These are phyloP conservation scores for Botia kubotai DNA, from an alignment of 2,797 vertebrate genomes.

Conservation along the genomic window DNA sequence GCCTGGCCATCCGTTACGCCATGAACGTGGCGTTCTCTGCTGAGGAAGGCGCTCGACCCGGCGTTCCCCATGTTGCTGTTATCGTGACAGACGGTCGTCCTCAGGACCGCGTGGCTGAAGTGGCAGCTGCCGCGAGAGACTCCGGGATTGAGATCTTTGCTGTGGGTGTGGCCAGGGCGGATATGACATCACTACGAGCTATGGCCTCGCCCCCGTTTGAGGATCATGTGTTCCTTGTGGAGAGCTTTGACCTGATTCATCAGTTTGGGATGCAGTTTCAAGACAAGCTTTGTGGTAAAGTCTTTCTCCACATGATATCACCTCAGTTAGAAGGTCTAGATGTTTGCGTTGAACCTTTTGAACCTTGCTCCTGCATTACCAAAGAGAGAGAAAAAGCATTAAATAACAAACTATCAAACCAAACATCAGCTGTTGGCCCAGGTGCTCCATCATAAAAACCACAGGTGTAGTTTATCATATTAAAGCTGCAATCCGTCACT, in stretches of 20 bases:
- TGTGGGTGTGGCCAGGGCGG: constrained; percentile 92
- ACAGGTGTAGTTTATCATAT: too few species aligned
- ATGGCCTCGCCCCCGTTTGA: constrained; percentile 94
- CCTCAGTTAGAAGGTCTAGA: neutral
- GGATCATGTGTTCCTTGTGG: constrained; percentile 95
- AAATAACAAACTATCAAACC: neutral
- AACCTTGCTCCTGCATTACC: neutral
- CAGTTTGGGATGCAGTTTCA: constrained; percentile 95
- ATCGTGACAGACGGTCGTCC: constrained; percentile 94
- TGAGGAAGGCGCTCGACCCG: constrained; percentile 85
- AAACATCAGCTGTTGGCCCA: too few species aligned
- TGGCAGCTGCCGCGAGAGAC: constrained; percentile 87
- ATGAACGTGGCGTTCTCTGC: constrained; percentile 89
- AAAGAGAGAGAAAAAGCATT: neutral
- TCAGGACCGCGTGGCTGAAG: constrained; percentile 94
- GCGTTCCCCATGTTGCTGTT: constrained; percentile 88
- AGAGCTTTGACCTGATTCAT: constrained; percentile 93
- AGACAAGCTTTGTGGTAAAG: constrained; percentile 88
- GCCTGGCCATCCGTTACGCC: constrained; percentile 92
- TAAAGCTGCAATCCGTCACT: too few species aligned
- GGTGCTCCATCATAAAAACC: too few species aligned
- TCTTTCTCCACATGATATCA: neutral
- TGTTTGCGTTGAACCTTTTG: neutral
- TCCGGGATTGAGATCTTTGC: constrained; percentile 94
- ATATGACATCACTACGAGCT: constrained; percentile 91